phyloP scores from a whole-genome alignment of 2,888 invertebrate species.

The Agriopis marginaria region DNA sequence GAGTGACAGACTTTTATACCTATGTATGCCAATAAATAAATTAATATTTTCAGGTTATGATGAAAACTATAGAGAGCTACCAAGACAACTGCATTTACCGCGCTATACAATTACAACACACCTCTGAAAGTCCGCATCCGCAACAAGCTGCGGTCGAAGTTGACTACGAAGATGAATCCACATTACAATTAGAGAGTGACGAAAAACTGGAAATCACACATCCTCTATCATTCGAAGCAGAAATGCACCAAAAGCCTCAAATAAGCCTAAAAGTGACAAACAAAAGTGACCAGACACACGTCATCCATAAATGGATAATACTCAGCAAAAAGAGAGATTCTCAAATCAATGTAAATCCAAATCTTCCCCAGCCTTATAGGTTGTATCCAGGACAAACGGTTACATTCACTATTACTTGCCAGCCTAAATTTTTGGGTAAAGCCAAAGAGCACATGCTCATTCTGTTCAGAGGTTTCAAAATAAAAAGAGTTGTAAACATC shows the following conservation, averaged over 20 bases:
- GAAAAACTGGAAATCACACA: constrained; percentile 85
- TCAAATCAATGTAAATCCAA: constrained; percentile 80
- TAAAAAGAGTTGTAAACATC: constrained; percentile 86
- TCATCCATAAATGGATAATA: constrained; percentile 82
- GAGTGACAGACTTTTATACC: too few relatives aligned
- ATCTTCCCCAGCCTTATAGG: constrained; percentile 59
- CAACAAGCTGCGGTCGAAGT: constrained; percentile 22
- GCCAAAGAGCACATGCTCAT: constrained; percentile 88
- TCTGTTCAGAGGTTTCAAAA: constrained; percentile 86
- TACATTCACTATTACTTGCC: constrained; percentile 80
- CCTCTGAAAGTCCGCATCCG: constrained; percentile 25
- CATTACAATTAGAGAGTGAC: constrained; percentile 71
- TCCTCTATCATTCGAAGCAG: constrained; percentile 76
- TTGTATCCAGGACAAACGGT: constrained; percentile 75
- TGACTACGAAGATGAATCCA: constrained; percentile 56
- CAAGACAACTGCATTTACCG: constrained; percentile 87
- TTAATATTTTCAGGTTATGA: constrained; percentile 72
- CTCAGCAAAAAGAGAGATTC: constrained; percentile 82
- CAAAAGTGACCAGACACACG: constrained; percentile 75
- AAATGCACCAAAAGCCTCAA: constrained; percentile 61
- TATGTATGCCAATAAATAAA: too few relatives aligned
- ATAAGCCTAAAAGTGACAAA: constrained; percentile 66
- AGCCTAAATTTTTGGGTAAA: constrained; percentile 86
- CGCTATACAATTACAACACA: constrained; percentile 75
- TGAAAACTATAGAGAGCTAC: constrained; percentile 91